phyloP scores from a whole-genome alignment of 2,888 invertebrate genomes.

The Hydrotaea diabolus region DNA sequence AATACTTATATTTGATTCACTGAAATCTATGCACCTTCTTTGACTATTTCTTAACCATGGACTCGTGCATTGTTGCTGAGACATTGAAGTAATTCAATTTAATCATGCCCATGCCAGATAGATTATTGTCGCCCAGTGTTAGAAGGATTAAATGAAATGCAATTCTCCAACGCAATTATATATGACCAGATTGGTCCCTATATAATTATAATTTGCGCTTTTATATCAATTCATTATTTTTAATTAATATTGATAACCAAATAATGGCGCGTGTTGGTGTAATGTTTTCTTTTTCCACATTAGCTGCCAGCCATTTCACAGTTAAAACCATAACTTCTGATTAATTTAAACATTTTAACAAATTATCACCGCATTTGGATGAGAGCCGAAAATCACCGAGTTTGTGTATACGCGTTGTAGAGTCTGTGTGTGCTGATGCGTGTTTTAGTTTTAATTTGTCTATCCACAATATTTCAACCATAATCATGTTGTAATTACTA shows the following conservation, averaged over 20 bases:
- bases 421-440: neutral
- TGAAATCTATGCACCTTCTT: too few relatives aligned
- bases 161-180: too few relatives aligned
- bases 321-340: constrained; percentile 53
- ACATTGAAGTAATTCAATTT: too few relatives aligned
- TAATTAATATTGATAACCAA: constrained; percentile 51
- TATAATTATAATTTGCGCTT: constrained; percentile 13
- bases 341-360: constrained; percentile 55
- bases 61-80: too few relatives aligned
- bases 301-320: neutral
- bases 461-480: constrained; percentile 53
- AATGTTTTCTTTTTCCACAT: neutral
- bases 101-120: too few relatives aligned
- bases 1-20: too few relatives aligned
- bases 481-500: constrained; percentile 59
- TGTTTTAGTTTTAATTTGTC: constrained; percentile 53
- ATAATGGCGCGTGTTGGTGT: constrained; percentile 7
- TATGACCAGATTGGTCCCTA: neutral
- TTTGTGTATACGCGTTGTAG: neutral
- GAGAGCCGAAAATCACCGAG: neutral
- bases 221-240: constrained; percentile 48
- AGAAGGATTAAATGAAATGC: too few relatives aligned
- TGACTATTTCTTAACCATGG: too few relatives aligned
- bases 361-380: constrained; percentile 55
- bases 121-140: too few relatives aligned